Evolutionary conservation across 2,113 vertebrate species (phyloP).

Genomic region (Thalassarche chlororhynchos): DNA sequence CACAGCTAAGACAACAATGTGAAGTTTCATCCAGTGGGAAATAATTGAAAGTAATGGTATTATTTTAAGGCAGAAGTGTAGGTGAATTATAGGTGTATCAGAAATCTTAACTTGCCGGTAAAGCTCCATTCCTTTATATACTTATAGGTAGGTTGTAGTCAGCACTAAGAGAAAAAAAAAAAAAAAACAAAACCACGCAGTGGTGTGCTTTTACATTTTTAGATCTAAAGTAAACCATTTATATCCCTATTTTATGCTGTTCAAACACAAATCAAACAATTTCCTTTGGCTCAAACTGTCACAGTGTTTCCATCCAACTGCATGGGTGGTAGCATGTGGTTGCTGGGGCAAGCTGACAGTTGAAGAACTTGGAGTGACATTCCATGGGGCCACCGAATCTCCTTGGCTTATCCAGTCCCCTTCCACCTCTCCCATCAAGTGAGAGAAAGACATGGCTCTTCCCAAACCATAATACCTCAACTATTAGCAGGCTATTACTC

Average conservation of each 20-base stretch:
- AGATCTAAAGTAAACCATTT: not conserved
- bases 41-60: not conserved
- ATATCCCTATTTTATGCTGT: not conserved
- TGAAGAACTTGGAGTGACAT: not conserved
- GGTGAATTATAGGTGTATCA: not conserved
- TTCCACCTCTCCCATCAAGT: not conserved
- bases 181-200: too few species aligned
- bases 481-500: not conserved
- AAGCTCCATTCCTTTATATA: not conserved
- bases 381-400: not conserved
- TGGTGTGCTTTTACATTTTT: not conserved
- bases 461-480: not conserved
- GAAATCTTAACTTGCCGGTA: not conserved
- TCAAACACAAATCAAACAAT: not conserved
- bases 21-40: not conserved
- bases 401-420: not conserved
- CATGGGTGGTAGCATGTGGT: accelerated
- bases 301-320: not conserved
- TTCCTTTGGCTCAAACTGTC: not conserved
- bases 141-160: not conserved
- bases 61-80: not conserved
- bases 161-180: not conserved
- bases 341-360: not conserved
- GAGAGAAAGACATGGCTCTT: not conserved
- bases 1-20: not conserved